phyloP scores from a whole-genome alignment of 2,797 vertebrate genomes.

The Leptoclinus maculatus region DNA sequence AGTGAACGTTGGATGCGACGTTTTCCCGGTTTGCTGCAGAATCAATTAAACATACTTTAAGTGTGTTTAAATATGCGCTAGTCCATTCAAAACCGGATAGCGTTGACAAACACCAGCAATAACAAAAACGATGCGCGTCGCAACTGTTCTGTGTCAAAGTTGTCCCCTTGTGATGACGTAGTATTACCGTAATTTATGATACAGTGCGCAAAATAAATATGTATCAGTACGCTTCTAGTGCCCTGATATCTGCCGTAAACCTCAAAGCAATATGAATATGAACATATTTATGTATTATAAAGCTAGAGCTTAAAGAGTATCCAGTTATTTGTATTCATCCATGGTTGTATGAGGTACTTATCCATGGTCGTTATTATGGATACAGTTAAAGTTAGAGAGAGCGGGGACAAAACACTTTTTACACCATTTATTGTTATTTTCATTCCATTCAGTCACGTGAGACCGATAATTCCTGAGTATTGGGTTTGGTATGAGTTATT shows the following conservation, averaged over 20 bases:
- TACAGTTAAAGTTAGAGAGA: too few relatives aligned
- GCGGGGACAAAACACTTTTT: too few relatives aligned
- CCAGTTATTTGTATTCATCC: too few relatives aligned
- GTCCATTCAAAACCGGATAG: background rate
- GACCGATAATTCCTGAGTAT: too few relatives aligned
- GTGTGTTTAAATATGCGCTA: background rate
- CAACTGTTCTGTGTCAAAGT: background rate
- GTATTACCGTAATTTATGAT: slow-evolving; percentile 39
- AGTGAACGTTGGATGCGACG: background rate
- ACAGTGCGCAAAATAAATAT: slow-evolving; percentile 39
- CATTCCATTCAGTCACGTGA: too few relatives aligned
- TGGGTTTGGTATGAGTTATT: too few relatives aligned
- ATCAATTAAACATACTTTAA: background rate
- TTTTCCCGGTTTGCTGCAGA: background rate
- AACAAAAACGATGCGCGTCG: slow-evolving; percentile 5
- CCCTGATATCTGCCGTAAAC: background rate
- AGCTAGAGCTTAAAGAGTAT: background rate
- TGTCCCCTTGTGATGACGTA: slow-evolving; percentile 56
- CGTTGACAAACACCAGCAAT: background rate
- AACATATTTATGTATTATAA: background rate
- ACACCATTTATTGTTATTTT: too few relatives aligned
- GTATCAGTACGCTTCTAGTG: background rate
- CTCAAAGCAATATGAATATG: background rate
- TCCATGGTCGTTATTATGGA: too few relatives aligned
- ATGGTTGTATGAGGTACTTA: too few relatives aligned